A percentile compares a stretch with the other conserved stretches of the same genome.
Conservation (phyloP, 2,113 vertebrate species). For the Athene noctua region DNA sequence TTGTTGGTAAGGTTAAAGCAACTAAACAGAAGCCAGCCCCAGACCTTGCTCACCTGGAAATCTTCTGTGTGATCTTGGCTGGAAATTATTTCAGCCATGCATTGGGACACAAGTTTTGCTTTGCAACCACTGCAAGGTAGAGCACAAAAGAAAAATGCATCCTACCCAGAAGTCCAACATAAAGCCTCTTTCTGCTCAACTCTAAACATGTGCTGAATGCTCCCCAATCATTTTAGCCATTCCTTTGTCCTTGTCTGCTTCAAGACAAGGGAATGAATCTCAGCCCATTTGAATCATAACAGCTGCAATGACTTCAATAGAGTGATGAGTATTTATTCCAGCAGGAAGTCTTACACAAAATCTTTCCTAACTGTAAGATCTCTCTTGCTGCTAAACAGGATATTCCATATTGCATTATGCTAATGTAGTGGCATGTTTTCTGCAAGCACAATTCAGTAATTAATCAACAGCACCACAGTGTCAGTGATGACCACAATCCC, state of each 20-base stretch:
- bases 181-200: not conserved
- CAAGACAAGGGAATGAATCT: not conserved
- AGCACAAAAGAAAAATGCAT: not conserved
- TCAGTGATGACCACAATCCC: rapidly evolving
- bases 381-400: not conserved
- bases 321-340: conserved; percentile 12
- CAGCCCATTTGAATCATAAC: not conserved
- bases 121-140: not conserved
- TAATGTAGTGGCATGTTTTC: not conserved
- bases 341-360: not conserved
- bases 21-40: not conserved
- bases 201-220: not conserved
- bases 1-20: not conserved
- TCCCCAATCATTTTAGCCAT: not conserved
- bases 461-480: not conserved
- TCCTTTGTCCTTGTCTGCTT: not conserved
- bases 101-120: not conserved
- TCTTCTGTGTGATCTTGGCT: not conserved
- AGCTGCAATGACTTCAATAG: conserved; percentile 3
- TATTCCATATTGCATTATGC: not conserved
- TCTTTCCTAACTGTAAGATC: not conserved
- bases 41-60: not conserved
- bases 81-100: not conserved
- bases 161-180: not conserved
- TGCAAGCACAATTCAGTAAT: not conserved